These are phyloP conservation scores for Neoniphon sammara DNA, from an alignment of 2,797 vertebrate species.

Conservation along the genomic window DNA sequence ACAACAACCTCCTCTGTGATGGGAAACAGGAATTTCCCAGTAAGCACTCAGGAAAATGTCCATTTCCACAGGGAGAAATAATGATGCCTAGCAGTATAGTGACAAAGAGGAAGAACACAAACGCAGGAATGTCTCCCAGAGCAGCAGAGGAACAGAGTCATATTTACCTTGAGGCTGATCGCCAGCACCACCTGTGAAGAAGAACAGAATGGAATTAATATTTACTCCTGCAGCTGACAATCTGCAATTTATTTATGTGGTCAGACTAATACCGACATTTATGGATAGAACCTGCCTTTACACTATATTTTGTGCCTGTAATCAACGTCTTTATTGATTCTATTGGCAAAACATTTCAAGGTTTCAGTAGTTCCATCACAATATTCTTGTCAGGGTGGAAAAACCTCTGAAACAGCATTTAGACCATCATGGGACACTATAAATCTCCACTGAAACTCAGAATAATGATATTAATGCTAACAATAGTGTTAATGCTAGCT, in stretches of 20 bases:
- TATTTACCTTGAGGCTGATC: constrained; percentile 74
- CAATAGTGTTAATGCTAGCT: too few species aligned
- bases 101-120: not conserved
- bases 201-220: not conserved
- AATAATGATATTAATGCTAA: too few species aligned
- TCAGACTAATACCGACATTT: too few species aligned
- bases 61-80: fast-evolving
- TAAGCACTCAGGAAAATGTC: fast-evolving
- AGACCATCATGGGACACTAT: too few species aligned
- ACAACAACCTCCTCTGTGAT: not conserved
- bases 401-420: too few species aligned
- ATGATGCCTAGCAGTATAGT: not conserved
- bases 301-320: too few species aligned
- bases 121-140: constrained; percentile 19
- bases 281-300: too few species aligned
- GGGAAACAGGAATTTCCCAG: constrained; percentile 28
- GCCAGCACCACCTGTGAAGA: constrained; percentile 52
- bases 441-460: too few species aligned
- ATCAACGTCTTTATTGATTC: too few species aligned
- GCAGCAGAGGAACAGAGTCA: fast-evolving
- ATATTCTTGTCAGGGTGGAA: too few species aligned
- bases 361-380: too few species aligned
- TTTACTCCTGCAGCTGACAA: not conserved
- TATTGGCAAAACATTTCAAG: too few species aligned
- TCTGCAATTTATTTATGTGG: not conserved